Conservation (phyloP, 2,113 vertebrate genomes). For the Corythornis madagascariensis region DNA sequence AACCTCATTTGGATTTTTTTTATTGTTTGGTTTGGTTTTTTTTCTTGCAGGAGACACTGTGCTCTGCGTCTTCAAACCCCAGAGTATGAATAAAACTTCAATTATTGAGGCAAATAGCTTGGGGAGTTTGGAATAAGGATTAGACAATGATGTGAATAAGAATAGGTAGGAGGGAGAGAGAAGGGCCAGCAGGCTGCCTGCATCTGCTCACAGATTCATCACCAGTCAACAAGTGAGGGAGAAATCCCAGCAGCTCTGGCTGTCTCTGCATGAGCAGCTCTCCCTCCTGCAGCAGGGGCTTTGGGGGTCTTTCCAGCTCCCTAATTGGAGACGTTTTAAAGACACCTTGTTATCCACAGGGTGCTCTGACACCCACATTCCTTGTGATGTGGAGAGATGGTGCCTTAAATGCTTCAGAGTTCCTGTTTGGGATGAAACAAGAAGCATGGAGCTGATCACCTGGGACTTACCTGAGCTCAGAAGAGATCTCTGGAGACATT, state of each 20-base stretch:
- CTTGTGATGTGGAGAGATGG: not conserved
- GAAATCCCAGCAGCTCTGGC: not conserved
- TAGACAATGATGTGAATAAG: constrained; percentile 13
- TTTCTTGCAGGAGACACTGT: not conserved
- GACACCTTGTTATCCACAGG: not conserved
- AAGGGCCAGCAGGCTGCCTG: not conserved
- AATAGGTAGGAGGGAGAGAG: not conserved
- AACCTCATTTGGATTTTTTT: not conserved
- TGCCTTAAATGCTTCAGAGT: not conserved
- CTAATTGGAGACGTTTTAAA: not conserved
- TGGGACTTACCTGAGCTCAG: not conserved
- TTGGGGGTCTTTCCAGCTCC: not conserved
- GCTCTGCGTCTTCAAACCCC: not conserved
- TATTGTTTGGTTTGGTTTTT: too few species aligned
- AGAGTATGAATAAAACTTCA: not conserved
- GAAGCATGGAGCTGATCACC: not conserved
- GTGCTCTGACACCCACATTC: not conserved
- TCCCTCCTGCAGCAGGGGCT: not conserved
- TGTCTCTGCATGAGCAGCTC: not conserved
- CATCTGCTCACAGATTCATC: not conserved
- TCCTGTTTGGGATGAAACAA: not conserved
- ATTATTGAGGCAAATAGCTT: constrained; percentile 19
- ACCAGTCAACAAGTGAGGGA: not conserved
- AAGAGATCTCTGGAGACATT: not conserved
- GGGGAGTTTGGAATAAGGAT: constrained; percentile 16